Evolutionary conservation across 1,140 invertebrate genomes (phyloP), one percentile per base, ranked within the genome.

Genomic region (Epicauta chinensis): DNA sequence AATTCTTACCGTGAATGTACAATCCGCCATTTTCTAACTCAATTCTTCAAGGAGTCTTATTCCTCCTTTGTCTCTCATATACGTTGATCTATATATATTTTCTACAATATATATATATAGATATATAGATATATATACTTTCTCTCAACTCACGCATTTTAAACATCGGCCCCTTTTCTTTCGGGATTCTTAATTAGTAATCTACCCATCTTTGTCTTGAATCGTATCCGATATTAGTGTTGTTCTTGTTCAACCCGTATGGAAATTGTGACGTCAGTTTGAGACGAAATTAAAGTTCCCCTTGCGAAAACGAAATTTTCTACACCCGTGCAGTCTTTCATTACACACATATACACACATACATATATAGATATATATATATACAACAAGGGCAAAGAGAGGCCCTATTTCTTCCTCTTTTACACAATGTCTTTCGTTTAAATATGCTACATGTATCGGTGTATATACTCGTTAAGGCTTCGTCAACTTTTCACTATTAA

Each of bases 111-210:
- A 23, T 23, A 23, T 23, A 23, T 23, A 23, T 2, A 2, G 2
- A n/a, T 23, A 23, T 23, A 23, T 66, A 67, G 39, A 51, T 55
- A 34, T 4, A 34, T 34, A 34, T 34, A 34, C 12, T 54, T 65
- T 68, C 65, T 67, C 63, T 63, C 59, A 56, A 62, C 66, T 68
- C 64, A 67, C 66, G 66, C 66, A 68, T 68, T 68, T 68, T 68
- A 68, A 68, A 68, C 66, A 68, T 67, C 65, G 63, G 62, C 59
- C 65, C 66, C 65, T 62, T 64, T 68, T 60, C 65, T 68, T 68
- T 68, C 66, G 58, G 23, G 58, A 67, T 68, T 68, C 66, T 67
- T 67, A 67, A 67, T 67, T 67, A 67, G 65, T 65, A 65, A 67
- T 62, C 49, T 43, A n/a, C 52, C 59, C 53, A 36, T 67, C 65